phyloP scores from a whole-genome alignment of 2,113 vertebrate species.

The Aptenodytes forsteri region DNA sequence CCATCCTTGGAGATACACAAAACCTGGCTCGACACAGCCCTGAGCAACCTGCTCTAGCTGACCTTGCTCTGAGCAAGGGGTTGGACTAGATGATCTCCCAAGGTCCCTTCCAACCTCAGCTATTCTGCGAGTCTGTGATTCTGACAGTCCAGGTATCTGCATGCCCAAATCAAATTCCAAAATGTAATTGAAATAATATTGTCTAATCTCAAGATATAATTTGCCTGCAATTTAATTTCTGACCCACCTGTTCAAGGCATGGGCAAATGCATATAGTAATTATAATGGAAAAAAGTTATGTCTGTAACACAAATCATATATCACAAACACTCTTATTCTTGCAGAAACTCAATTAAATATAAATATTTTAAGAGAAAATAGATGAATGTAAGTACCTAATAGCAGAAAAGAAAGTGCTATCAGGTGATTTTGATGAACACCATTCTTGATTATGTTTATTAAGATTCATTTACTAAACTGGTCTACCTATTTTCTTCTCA shows the following conservation, averaged over 20 bases:
- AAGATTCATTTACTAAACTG: constrained; percentile 39
- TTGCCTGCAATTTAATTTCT: not conserved
- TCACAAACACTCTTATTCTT: not conserved
- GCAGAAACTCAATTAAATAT: not conserved
- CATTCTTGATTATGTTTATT: constrained; percentile 46
- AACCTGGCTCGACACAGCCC: not conserved
- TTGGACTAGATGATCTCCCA: not conserved
- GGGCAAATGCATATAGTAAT: not conserved
- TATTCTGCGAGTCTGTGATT: not conserved
- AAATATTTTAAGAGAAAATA: not conserved
- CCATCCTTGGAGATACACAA: not conserved
- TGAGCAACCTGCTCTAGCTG: not conserved
- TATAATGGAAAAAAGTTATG: not conserved
- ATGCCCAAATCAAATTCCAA: not conserved
- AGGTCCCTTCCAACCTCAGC: not conserved
- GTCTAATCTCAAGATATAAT: not conserved
- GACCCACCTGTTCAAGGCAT: not conserved
- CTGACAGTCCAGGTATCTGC: not conserved
- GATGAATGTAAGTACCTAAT: not conserved
- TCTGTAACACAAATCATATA: not conserved
- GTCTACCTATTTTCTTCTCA: constrained; percentile 44
- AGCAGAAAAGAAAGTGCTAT: not conserved
- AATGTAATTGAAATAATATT: not conserved
- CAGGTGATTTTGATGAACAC: not conserved
- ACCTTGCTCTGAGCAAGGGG: not conserved